Evolutionary conservation across 2,113 vertebrate species (phyloP), one percentile per base, ranked within the genome.

Genomic region (Eptatretus burgeri): DNA sequence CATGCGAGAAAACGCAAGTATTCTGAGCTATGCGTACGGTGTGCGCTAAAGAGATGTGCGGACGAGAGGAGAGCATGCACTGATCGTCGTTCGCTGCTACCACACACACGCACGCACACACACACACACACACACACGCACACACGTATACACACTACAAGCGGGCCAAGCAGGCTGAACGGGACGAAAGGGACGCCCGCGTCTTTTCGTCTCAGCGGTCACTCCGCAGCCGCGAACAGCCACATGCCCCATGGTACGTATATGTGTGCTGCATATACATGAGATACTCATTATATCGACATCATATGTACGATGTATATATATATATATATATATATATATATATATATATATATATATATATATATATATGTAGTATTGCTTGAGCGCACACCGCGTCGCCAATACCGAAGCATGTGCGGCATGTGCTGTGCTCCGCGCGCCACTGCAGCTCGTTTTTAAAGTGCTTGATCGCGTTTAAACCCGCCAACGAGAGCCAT

Each of bases 51-150:
- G 27, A 41, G 27, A 41, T 7, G 27, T 41, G 27, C 7, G 27
- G 27, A 7, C 27, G 27, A 41, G 27, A 41, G 27, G 27, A 41
- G 3, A 41, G 27, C 27, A 41, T 7, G 27, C 27, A 41, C 27
- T 41, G 27, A 41, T 3, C 27, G 27, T 41, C 27, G 27, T 41
- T 3, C n/a, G n/a, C n/a, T n/a, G n/a, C n/a, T 53, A 10, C 10
- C 52, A 53, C 10, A 53, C 52, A 53, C 52, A 53, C 52, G 52
- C 11, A 53, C n/a, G n/a, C n/a, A n/a, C n/a, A n/a, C n/a, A n/a
- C n/a, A n/a, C n/a, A n/a, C n/a, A n/a, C n/a, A 53, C 52, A 53
- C 52, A 53, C 52, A 53, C 52, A 53, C 11, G 52, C 52, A 53
- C 52, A 53, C 11, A 53, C 10, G 11, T 11, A 53, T 14, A 16